phyloP scores from a whole-genome alignment of 2,113 vertebrate species.

The Prinia subflava region DNA sequence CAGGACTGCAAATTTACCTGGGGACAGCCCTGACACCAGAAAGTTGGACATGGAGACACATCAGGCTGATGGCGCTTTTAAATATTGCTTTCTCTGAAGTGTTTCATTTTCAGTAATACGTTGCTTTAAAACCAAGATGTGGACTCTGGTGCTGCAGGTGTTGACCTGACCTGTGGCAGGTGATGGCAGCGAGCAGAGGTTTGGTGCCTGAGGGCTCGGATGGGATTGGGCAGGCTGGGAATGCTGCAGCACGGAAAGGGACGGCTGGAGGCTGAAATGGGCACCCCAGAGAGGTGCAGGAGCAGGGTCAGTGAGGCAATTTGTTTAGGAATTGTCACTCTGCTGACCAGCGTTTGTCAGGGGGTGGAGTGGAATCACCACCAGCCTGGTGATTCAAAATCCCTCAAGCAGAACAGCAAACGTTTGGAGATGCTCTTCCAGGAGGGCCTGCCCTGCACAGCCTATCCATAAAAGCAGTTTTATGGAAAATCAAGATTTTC shows the following conservation, averaged over 20 bases:
- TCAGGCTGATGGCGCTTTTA: background rate
- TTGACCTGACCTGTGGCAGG: slow-evolving; percentile 36
- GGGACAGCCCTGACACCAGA: background rate
- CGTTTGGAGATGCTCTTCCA: background rate
- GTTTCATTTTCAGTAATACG: background rate
- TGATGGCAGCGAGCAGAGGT: background rate
- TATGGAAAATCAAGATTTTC: background rate
- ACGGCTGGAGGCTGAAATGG: background rate
- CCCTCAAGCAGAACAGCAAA: background rate
- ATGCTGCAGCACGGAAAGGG: background rate
- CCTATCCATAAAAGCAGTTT: background rate
- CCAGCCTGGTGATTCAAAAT: background rate
- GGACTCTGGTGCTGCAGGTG: background rate
- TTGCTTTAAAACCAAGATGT: background rate
- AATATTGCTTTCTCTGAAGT: background rate
- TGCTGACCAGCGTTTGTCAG: accelerated
- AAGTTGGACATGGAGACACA: background rate
- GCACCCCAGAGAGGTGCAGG: background rate
- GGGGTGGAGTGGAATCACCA: background rate
- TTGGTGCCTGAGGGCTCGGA: background rate
- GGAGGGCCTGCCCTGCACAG: background rate
- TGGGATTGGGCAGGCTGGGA: accelerated
- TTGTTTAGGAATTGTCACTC: background rate
- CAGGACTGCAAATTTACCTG: background rate
- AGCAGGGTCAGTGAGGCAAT: background rate